Evolutionary conservation across 2,113 vertebrate species (phyloP).

Genomic region (Myrmecobius fasciatus): DNA sequence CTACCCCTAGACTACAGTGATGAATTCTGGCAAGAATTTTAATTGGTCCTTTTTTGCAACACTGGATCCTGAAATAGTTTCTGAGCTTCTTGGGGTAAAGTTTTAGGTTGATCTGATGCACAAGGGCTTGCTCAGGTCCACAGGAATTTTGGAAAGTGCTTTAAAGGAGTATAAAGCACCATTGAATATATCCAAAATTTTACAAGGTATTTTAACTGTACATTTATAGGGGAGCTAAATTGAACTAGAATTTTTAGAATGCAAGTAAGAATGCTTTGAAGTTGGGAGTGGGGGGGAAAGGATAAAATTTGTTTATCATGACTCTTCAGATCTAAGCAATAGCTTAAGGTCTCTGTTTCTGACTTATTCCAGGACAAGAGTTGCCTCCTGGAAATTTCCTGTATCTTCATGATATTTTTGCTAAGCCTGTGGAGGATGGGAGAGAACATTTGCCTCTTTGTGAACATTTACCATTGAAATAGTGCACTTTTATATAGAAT

Average conservation of each 20-base stretch:
- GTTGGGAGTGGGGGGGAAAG: neutral
- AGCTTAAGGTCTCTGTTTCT: neutral
- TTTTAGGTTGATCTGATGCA: neutral
- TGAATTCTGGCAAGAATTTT: conserved; percentile 27
- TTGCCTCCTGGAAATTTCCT: neutral
- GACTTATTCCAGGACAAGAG: neutral
- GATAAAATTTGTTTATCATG: neutral
- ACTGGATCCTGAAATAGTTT: conserved; percentile 19
- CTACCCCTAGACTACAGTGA: neutral
- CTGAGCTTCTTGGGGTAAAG: neutral
- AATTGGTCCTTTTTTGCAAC: conserved; percentile 1
- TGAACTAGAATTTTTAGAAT: neutral
- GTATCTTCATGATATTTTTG: neutral
- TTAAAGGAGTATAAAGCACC: neutral
- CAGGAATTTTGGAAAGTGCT: neutral
- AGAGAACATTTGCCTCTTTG: neutral
- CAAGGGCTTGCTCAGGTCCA: neutral
- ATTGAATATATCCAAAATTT: neutral
- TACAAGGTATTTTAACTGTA: neutral
- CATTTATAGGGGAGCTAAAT: neutral
- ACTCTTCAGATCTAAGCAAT: neutral
- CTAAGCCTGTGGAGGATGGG: neutral
- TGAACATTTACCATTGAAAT: neutral
- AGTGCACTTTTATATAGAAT: neutral
- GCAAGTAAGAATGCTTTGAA: neutral